Conservation (phyloP, 2,888 invertebrate species). For the Oligia latruncula region DNA sequence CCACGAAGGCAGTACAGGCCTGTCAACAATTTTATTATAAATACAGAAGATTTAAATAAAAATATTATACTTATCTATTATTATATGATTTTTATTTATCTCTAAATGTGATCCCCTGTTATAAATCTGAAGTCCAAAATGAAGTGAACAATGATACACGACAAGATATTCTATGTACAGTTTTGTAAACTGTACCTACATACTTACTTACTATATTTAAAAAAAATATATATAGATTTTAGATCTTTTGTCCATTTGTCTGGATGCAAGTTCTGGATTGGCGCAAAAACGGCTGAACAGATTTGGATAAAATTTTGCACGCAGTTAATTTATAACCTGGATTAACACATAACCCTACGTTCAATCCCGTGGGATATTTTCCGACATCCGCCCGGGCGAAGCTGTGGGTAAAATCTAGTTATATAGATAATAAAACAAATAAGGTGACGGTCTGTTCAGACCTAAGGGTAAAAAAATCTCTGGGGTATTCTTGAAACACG, state of each 20-base stretch:
- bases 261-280: neutral
- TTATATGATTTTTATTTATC: constrained; percentile 35
- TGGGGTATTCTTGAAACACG: neutral
- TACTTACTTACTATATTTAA: too few species aligned
- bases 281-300: neutral
- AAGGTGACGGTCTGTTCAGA: neutral
- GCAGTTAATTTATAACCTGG: neutral
- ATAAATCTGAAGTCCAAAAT: neutral
- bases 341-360: neutral
- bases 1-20: constrained; percentile 18
- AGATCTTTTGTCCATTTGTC: neutral
- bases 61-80: constrained; percentile 45
- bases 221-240: too few species aligned
- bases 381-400: neutral
- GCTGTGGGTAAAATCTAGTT: neutral
- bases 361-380: too few species aligned
- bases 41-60: constrained; percentile 54
- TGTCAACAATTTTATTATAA: constrained; percentile 36
- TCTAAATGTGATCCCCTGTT: neutral
- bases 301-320: neutral
- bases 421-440: neutral
- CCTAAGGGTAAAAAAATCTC: neutral
- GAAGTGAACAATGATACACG: neutral
- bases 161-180: neutral
- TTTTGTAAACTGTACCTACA: too few species aligned